These are phyloP conservation scores for Diarsia rubi DNA, from an alignment of 2,888 invertebrate genomes.

Conservation along the genomic window DNA sequence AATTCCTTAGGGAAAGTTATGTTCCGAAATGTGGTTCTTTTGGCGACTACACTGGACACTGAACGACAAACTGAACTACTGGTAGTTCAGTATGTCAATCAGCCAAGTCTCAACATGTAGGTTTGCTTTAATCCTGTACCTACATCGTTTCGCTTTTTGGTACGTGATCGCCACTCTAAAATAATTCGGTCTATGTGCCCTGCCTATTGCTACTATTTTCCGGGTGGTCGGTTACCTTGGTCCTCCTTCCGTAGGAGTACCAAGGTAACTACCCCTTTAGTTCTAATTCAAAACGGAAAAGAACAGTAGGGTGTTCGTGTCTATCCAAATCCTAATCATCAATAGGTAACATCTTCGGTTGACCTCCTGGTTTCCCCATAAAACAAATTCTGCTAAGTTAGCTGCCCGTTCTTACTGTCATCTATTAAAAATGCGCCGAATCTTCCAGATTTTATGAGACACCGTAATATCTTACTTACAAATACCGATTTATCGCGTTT, in stretches of 20 bases:
- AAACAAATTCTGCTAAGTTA: not conserved
- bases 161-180: not conserved
- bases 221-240: not conserved
- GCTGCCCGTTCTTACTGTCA: not conserved
- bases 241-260: not conserved
- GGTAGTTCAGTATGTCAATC: too few relatives aligned
- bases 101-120: not conserved
- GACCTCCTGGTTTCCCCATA: not conserved
- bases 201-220: not conserved
- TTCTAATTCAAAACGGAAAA: not conserved
- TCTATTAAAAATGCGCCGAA: slow-evolving; percentile 52
- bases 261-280: not conserved
- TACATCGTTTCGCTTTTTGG: not conserved
- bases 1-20: not conserved
- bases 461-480: slow-evolving; percentile 57
- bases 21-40: not conserved
- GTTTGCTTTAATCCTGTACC: not conserved
- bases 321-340: not conserved
- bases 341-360: not conserved
- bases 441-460: slow-evolving; percentile 36
- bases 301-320: not conserved
- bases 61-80: too few relatives aligned
- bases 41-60: too few relatives aligned
- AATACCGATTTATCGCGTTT: slow-evolving; percentile 70
- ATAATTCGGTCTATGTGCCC: not conserved